phyloP scores from a whole-genome alignment of 2,888 invertebrate genomes.

The Eupeodes luniger region DNA sequence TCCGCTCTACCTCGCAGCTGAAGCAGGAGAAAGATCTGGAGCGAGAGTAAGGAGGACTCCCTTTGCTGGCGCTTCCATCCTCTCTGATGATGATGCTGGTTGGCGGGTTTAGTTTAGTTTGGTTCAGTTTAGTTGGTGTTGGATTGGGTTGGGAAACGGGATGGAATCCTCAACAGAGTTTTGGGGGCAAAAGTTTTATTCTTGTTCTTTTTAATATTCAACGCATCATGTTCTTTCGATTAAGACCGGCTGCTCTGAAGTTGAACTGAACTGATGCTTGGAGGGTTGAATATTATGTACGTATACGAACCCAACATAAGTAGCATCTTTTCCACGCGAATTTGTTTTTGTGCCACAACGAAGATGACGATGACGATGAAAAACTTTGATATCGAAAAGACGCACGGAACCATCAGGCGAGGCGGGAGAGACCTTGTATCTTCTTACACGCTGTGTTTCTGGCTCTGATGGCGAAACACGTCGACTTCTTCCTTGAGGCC shows the following conservation, averaged over 20 bases:
- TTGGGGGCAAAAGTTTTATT: conserved; percentile 40
- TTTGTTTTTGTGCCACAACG: conserved; percentile 24
- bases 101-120: conserved; percentile 14
- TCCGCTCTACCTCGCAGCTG: conserved; percentile 33
- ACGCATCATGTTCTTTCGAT: conserved; percentile 69
- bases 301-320: not conserved
- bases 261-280: not conserved
- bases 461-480: conserved; percentile 25
- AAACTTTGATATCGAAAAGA: conserved; percentile 50
- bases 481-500: conserved; percentile 40
- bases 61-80: not conserved
- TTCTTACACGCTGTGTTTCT: conserved; percentile 20
- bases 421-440: conserved; percentile 36
- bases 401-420: no score
- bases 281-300: not conserved
- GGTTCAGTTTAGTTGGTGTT: not conserved
- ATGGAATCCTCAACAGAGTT: conserved; percentile 25
- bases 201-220: conserved; percentile 66
- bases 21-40: not conserved
- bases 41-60: not conserved
- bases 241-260: conserved; percentile 40
- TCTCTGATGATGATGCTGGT: conserved; percentile 20
- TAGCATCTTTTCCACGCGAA: conserved; percentile 24
- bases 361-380: conserved; percentile 12
- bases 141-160: not conserved